Evolutionary conservation across 2,797 vertebrate species (phyloP).

Genomic region (Pelochelys cantorii): DNA sequence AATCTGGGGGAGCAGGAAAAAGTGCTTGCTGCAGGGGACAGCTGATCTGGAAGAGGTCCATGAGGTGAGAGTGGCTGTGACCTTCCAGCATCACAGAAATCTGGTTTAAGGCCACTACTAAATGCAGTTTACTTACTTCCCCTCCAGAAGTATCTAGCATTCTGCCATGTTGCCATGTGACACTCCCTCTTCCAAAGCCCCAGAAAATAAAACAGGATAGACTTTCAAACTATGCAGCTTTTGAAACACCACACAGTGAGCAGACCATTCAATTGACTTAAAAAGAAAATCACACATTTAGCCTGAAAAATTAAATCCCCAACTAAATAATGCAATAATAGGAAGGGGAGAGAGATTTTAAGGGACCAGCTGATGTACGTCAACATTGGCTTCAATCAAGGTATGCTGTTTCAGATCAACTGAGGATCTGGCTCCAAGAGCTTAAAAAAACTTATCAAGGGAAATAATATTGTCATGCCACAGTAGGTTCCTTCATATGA

Average conservation of each 20-base stretch:
- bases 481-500: not conserved
- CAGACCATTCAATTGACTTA: not conserved
- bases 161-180: not conserved
- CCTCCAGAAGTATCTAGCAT: not conserved
- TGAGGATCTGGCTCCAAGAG: not conserved
- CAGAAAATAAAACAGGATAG: not conserved
- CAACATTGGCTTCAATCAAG: not conserved
- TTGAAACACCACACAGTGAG: not conserved
- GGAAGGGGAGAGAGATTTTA: not conserved
- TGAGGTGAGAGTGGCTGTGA: not conserved
- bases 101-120: not conserved
- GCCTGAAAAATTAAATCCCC: not conserved
- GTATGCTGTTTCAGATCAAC: not conserved
- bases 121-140: not conserved
- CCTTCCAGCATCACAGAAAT: not conserved
- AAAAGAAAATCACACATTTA: not conserved
- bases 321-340: not conserved
- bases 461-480: slow-evolving; percentile 12
- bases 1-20: not conserved
- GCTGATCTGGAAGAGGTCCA: not conserved
- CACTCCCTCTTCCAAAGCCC: not conserved
- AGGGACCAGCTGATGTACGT: not conserved
- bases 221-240: not conserved
- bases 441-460: not conserved
- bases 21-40: not conserved